Base-by-base conservation (phyloP, 1,140 invertebrate species). In the Drosophila asahinai region DNA sequence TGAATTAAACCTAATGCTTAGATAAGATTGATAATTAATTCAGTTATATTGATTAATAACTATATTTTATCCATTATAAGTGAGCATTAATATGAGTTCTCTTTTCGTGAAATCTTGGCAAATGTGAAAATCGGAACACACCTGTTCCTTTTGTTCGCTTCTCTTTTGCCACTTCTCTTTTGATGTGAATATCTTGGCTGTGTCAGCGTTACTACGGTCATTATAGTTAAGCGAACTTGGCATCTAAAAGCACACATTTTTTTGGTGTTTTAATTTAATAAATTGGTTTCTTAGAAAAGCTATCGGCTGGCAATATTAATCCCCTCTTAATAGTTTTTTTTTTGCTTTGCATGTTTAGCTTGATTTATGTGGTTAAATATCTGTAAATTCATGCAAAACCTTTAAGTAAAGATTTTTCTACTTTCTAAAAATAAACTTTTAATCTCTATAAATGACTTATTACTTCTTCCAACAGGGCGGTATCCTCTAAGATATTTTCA, bases 241-340 rank as follows among this genome's bases (percentile, higher is more conserved):
- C 25, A 11, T 42, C 15, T 60, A 19, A 59, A 42, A 59, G 54
- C 36, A 19, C 17, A 54, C 51, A 40, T 30, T 59, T 64, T 30
- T 60, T 27, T 40, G 52, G n/a, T 9, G 9, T 30, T 64, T 64
- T 30, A n/a, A n/a, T 40, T 64, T 60, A 42, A 30, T 60, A 42
- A 42, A 42, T 57, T 17, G 36, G 9, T 65, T 65, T 45, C 57
- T 33, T 25, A n/a, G 57, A 45, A 62, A 62, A 65, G 27, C 40
- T 12, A 30, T 17, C 4, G 38, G 25, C n/a, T 57, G 5, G 12
- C n/a, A 14, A 19, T 60, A n/a, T 43, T 30, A 43, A 60, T 30
- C 14, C 14, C 14, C 4, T 17, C 25, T 33, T n/a, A 60, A 65
- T 43, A 22, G n/a, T 1, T 17, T 14, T n/a, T 59, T 58, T 42